Evolutionary conservation across 2,113 vertebrate species (phyloP).

Genomic region (Heterotilapia buettikoferi): DNA sequence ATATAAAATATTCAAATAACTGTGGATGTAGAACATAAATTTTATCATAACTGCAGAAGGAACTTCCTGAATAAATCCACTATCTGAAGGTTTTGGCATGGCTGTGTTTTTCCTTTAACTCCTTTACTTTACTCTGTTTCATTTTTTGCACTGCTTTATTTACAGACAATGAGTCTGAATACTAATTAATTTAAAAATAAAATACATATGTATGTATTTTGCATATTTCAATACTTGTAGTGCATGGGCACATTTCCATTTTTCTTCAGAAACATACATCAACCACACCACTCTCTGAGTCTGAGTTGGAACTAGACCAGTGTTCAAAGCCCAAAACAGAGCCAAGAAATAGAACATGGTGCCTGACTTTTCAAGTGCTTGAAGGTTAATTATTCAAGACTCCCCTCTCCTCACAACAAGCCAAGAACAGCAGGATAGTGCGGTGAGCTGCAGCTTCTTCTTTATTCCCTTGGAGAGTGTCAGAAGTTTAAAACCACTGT

Average conservation of each 20-base stretch:
- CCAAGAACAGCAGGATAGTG: slow-evolving; percentile 34
- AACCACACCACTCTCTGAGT: neutral
- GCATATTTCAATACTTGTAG: neutral
- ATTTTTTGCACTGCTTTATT: neutral
- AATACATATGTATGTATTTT: neutral
- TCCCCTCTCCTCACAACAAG: slow-evolving; percentile 37
- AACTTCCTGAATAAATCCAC: neutral
- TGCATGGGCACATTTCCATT: neutral
- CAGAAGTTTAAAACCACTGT: slow-evolving; percentile 60
- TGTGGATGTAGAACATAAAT: neutral
- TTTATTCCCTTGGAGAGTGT: slow-evolving; percentile 61
- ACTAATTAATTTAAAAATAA: neutral
- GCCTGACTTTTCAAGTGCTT: slow-evolving; percentile 37
- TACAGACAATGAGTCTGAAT: neutral
- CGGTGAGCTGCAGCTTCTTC: slow-evolving; percentile 15
- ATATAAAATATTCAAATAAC: slow-evolving; percentile 23
- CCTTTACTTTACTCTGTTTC: neutral
- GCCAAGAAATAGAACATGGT: slow-evolving; percentile 18
- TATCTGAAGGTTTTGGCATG: neutral
- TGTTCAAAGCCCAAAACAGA: neutral
- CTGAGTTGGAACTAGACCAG: neutral
- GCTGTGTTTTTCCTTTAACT: neutral
- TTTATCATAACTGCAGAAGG: neutral
- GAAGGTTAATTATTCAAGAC: slow-evolving; percentile 68
- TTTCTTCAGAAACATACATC: neutral